These are phyloP conservation scores for Sicus ferrugineus DNA, from an alignment of 2,888 invertebrate genomes.

Conservation along the genomic window DNA sequence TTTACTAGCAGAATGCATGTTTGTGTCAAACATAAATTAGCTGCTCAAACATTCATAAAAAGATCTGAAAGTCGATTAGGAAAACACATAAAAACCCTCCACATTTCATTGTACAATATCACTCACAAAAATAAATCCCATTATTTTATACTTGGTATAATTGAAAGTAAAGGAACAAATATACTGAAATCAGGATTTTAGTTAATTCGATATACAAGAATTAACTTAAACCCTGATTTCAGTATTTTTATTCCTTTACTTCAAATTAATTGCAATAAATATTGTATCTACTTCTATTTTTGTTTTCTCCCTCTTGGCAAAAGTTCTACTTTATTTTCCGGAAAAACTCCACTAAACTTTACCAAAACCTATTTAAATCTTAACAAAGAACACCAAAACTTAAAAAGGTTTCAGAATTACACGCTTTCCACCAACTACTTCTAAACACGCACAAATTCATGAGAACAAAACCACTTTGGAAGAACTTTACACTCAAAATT, in stretches of 20 bases:
- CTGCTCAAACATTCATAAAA: background rate
- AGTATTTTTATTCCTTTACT: too few species aligned
- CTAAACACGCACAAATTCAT: slow-evolving; percentile 19
- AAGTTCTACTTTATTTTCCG: background rate
- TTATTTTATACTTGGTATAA: background rate
- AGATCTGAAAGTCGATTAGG: background rate
- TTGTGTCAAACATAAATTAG: background rate
- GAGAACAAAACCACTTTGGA: background rate
- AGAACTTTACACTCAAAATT: background rate
- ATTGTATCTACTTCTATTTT: background rate
- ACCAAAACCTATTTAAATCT: background rate
- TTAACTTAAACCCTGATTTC: background rate
- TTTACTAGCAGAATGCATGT: slow-evolving; percentile 17
- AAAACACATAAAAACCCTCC: background rate
- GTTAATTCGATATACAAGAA: background rate
- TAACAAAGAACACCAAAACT: background rate
- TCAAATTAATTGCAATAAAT: too few species aligned
- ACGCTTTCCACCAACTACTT: slow-evolving; percentile 13
- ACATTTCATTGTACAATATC: background rate
- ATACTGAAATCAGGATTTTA: background rate
- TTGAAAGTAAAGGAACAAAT: background rate
- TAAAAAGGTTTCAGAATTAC: background rate
- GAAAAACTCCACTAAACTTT: background rate
- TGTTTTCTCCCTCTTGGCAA: background rate
- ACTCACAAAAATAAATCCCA: background rate